phyloP scores from a whole-genome alignment of 1,140 invertebrate genomes.

The Augochlora pura region DNA sequence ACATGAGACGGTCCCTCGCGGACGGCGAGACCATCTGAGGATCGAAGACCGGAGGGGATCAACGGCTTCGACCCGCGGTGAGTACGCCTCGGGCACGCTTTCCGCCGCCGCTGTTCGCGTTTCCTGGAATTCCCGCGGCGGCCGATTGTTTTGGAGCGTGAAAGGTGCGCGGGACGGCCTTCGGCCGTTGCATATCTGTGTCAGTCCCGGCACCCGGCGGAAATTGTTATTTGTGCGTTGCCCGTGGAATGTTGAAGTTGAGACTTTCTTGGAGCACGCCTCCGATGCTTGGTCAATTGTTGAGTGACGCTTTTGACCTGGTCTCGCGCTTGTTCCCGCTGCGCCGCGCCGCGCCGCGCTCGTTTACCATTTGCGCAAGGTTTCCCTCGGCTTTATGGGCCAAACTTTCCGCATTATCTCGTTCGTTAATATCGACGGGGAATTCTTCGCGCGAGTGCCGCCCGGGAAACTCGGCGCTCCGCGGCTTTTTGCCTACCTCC shows the following conservation, averaged over 20 bases:
- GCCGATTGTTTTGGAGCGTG: slow-evolving; percentile 48
- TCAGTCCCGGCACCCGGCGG: slow-evolving; percentile 5
- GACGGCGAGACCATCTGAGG: not conserved
- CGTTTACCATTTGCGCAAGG: not conserved
- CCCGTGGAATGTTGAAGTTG: slow-evolving; percentile 18
- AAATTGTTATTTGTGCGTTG: slow-evolving; percentile 43
- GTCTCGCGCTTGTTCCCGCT: not conserved
- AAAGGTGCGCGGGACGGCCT: slow-evolving; percentile 45
- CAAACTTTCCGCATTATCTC: no score
- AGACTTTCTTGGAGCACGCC: slow-evolving; percentile 4
- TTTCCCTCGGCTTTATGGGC: not conserved
- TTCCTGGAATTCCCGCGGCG: slow-evolving; percentile 14
- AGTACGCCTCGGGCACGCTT: not conserved
- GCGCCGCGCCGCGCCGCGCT: no score
- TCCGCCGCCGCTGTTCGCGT: not conserved
- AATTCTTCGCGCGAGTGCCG: no score
- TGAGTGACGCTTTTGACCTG: not conserved
- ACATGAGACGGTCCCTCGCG: not conserved
- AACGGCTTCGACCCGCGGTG: slow-evolving; percentile 28
- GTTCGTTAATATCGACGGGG: no score
- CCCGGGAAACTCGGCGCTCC: no score
- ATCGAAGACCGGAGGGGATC: not conserved
- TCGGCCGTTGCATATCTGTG: slow-evolving; percentile 40
- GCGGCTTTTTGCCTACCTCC: no score
- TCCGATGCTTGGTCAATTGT: slow-evolving; percentile 5